Conservation (phyloP, 2,888 invertebrate genomes). For the Sphaerophoria rueppellii region DNA sequence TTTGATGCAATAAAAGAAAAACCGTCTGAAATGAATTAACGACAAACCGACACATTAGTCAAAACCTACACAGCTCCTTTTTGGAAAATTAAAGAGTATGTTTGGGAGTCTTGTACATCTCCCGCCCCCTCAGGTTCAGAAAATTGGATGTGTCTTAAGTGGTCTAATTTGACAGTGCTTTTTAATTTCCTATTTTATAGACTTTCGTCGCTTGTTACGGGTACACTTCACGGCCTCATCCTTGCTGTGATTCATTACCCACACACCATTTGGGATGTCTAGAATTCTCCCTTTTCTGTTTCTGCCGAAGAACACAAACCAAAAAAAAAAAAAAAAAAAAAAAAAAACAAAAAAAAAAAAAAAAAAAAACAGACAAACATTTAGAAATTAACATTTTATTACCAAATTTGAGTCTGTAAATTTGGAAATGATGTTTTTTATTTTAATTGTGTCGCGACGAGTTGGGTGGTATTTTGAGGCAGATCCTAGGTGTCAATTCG, state of each 20-base stretch:
- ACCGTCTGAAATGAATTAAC: conserved; percentile 64
- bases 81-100: conserved; percentile 55
- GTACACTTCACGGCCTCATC: not conserved
- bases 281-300: no score
- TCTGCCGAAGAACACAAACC: not conserved
- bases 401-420: conserved; percentile 67
- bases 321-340: not conserved
- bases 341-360: not conserved
- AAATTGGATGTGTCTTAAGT: conserved; percentile 65
- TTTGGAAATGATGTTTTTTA: conserved; percentile 53
- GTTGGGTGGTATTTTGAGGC: conserved; percentile 38
- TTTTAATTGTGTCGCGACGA: conserved; percentile 33
- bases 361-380: no score
- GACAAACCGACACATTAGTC: conserved; percentile 71
- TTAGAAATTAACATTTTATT: conserved; percentile 66
- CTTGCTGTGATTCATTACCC: conserved; percentile 60
- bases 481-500: conserved; percentile 58
- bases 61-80: conserved; percentile 63
- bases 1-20: conserved; percentile 50
- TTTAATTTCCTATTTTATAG: conserved; percentile 68
- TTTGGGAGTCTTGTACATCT: not conserved
- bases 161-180: conserved; percentile 70
- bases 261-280: not conserved
- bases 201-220: no score
- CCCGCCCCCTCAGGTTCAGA: conserved; percentile 25